Conservation (phyloP, 2,113 vertebrate species). For the Catharus bicknelli region DNA sequence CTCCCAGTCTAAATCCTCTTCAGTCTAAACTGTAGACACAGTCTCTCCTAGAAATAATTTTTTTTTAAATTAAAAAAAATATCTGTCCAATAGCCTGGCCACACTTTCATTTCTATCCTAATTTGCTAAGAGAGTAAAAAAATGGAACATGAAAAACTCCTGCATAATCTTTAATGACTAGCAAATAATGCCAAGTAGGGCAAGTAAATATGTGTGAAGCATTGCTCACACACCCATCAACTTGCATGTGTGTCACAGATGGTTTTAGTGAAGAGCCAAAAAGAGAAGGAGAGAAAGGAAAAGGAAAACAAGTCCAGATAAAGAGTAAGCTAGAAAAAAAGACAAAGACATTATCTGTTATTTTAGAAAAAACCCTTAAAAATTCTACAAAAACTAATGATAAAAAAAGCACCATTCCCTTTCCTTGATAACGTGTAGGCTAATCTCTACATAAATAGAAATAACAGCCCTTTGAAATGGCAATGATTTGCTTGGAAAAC, state of each 20-base stretch:
- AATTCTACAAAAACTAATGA: background rate
- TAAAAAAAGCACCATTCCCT: background rate
- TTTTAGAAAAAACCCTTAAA: background rate
- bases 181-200: slow-evolving; percentile 53
- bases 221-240: slow-evolving; percentile 14
- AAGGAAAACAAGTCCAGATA: slow-evolving; percentile 38
- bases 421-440: background rate
- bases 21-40: background rate
- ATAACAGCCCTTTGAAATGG: slow-evolving; percentile 62
- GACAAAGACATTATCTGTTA: background rate
- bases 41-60: background rate
- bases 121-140: background rate
- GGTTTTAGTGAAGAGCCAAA: slow-evolving; percentile 22
- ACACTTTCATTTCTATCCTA: background rate
- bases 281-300: background rate
- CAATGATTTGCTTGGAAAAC: slow-evolving; percentile 71
- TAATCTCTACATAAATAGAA: slow-evolving; percentile 50
- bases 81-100: background rate
- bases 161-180: slow-evolving; percentile 32
- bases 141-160: background rate
- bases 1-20: slow-evolving; percentile 29
- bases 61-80: background rate
- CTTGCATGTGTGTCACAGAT: background rate
- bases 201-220: slow-evolving; percentile 22
- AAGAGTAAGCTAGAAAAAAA: background rate